Evolutionary conservation across 2,113 vertebrate species (phyloP).

Genomic region (Haemorhous mexicanus): DNA sequence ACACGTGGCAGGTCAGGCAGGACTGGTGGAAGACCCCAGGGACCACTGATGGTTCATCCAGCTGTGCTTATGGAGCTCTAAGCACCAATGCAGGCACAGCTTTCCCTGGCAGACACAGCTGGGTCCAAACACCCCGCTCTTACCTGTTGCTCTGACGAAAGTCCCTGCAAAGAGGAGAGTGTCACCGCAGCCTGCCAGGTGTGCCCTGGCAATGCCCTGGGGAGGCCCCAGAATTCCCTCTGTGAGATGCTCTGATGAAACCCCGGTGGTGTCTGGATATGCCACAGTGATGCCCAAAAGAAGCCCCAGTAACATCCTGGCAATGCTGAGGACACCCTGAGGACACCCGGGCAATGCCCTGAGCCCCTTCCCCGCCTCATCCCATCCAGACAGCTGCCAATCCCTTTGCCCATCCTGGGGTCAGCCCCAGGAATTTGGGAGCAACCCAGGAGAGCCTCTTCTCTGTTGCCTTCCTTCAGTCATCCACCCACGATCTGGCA

Average conservation of each 20-base stretch:
- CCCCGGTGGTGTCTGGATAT: neutral
- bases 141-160: neutral
- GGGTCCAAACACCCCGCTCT: neutral
- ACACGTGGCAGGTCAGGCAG: conserved; percentile 35
- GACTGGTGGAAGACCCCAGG: neutral
- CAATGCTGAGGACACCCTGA: neutral
- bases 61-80: neutral
- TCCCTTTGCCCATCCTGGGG: neutral
- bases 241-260: neutral
- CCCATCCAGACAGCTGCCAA: neutral
- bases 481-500: neutral
- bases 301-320: neutral
- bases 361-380: neutral
- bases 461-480: neutral
- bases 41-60: rapidly evolving
- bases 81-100: rapidly evolving
- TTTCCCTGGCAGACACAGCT: neutral
- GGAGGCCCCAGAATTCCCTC: neutral
- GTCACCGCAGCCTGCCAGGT: neutral
- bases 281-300: neutral
- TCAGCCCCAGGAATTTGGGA: neutral
- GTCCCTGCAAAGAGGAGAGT: conserved; percentile 8
- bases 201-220: neutral
- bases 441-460: rapidly evolving
- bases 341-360: neutral